Conservation (phyloP, 2,797 vertebrate species). For the Acanthurus tractus region DNA sequence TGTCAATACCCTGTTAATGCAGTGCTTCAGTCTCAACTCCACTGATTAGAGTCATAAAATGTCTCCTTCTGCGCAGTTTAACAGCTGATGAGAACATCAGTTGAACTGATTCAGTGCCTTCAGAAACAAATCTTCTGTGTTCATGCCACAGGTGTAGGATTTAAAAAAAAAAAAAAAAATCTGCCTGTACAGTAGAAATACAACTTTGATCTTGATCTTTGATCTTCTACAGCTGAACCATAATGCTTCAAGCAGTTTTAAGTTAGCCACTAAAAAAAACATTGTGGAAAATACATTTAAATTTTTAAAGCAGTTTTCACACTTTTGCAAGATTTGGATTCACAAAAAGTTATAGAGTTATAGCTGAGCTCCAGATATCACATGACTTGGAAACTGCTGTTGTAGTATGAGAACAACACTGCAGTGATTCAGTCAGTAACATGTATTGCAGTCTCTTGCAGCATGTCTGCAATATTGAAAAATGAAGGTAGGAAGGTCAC, state of each 20-base stretch:
- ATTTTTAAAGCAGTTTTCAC: neutral
- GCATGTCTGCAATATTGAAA: slow-evolving; percentile 9
- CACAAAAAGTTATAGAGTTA: slow-evolving; percentile 2
- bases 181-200: slow-evolving; percentile 43
- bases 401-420: neutral
- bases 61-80: slow-evolving; percentile 6
- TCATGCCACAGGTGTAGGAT: slow-evolving; percentile 18
- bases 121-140: slow-evolving; percentile 4
- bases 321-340: slow-evolving; percentile 12
- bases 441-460: neutral
- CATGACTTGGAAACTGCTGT: neutral
- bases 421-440: neutral
- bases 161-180: slow-evolving; percentile 39
- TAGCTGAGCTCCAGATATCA: neutral
- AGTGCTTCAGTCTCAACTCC: neutral
- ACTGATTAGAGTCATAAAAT: neutral
- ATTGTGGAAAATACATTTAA: slow-evolving; percentile 6
- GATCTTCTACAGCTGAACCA: neutral
- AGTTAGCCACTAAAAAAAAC: neutral
- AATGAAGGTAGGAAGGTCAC: slow-evolving; percentile 13
- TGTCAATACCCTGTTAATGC: slow-evolving; percentile 5
- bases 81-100: slow-evolving; percentile 8
- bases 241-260: neutral
- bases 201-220: slow-evolving; percentile 2
- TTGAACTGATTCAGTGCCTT: slow-evolving; percentile 30